Conservation (phyloP, 2,888 invertebrate species). For the Ectemnius lituratus region DNA sequence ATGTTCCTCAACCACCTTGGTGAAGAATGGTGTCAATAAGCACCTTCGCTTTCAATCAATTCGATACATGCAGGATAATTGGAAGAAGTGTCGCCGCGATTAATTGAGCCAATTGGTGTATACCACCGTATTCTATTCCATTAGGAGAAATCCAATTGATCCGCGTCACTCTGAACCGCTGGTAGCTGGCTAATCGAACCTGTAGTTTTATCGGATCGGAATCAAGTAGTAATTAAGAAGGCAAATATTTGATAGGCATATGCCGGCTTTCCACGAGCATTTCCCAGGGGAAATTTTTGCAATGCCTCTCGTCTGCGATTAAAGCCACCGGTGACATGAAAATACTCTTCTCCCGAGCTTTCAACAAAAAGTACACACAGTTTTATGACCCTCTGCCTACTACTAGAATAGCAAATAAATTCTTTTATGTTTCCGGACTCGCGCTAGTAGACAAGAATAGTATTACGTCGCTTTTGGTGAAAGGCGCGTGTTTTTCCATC, state of each 20-base stretch:
- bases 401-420: too few relatives aligned
- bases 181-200: not conserved
- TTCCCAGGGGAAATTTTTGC: constrained; percentile 29
- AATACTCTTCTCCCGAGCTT: too few relatives aligned
- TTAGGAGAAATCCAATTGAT: not conserved
- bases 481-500: constrained; percentile 5
- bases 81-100: not conserved
- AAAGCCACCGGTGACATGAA: not conserved
- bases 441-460: not conserved
- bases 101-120: not conserved
- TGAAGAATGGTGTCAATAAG: too few relatives aligned
- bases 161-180: not conserved
- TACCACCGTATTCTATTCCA: not conserved
- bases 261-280: not conserved
- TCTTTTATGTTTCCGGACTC: constrained; percentile 9
- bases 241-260: constrained; percentile 9
- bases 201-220: not conserved
- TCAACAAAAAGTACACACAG: too few relatives aligned
- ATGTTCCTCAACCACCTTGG: too few relatives aligned
- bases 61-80: too few relatives aligned
- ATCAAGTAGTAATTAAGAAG: constrained; percentile 11
- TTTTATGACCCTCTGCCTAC: too few relatives aligned
- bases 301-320: constrained; percentile 2
- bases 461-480: not conserved
- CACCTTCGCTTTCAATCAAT: too few relatives aligned